Evolutionary conservation across 2,888 invertebrate genomes (phyloP).

Genomic region (Leptarthrus brevirostris): DNA sequence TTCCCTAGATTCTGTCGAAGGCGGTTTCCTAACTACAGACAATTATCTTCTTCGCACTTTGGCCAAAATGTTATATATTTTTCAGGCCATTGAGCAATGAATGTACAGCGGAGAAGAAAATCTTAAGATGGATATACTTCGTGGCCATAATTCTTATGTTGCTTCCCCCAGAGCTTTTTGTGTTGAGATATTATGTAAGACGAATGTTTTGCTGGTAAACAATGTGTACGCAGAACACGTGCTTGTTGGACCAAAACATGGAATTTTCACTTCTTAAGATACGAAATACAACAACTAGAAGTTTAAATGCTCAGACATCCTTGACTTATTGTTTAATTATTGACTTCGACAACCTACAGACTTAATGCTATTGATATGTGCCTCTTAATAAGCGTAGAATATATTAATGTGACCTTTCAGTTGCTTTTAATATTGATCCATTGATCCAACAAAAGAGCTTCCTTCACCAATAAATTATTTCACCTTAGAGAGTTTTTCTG

Average conservation of each 20-base stretch:
- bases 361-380: no score
- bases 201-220: constrained; percentile 35
- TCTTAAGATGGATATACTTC: constrained; percentile 39
- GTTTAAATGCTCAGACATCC: no score
- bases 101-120: constrained; percentile 20
- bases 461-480: no score
- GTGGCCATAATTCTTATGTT: constrained; percentile 34
- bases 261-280: constrained; percentile 32
- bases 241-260: constrained; percentile 45
- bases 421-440: no score
- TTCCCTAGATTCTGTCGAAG: constrained; percentile 11
- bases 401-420: no score
- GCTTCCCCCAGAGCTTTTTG: constrained; percentile 33
- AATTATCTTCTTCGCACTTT: constrained; percentile 32
- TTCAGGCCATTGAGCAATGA: constrained; percentile 45
- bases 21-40: constrained; percentile 7
- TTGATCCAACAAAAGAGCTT: no score
- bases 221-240: constrained; percentile 43
- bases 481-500: no score
- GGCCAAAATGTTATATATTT: constrained; percentile 44
- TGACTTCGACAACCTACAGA: no score
- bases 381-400: no score
- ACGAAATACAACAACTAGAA: no score
- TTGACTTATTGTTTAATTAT: no score
- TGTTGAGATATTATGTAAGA: constrained; percentile 35